phyloP scores from a whole-genome alignment of 1,140 invertebrate genomes.

The Asbolus verrucosus region DNA sequence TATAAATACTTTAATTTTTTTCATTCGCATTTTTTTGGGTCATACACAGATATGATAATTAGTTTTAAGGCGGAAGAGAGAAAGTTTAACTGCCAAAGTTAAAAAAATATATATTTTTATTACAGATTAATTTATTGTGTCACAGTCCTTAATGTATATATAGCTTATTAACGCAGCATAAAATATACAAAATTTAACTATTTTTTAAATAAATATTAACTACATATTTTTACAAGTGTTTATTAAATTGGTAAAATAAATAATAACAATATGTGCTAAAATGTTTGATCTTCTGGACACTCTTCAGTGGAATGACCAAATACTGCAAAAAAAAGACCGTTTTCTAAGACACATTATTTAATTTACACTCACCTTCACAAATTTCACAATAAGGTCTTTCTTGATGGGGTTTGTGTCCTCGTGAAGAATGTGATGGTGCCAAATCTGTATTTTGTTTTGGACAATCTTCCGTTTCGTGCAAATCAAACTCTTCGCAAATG shows the following conservation, averaged over 20 bases:
- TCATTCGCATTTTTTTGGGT: no score
- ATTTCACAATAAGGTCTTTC: slow-evolving; percentile 89
- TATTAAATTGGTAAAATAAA: slow-evolving; percentile 42
- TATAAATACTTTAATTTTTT: no score
- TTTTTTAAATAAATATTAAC: slow-evolving; percentile 24
- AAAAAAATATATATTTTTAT: slow-evolving; percentile 22
- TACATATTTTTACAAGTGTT: slow-evolving; percentile 36
- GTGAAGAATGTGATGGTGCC: slow-evolving; percentile 62
- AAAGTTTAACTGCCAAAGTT: no score
- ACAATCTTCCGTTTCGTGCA: slow-evolving; percentile 97
- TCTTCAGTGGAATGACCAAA: slow-evolving; percentile 62
- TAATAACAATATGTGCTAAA: slow-evolving; percentile 52
- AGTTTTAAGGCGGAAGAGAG: no score
- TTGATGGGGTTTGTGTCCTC: slow-evolving; percentile 58
- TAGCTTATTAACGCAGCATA: background rate
- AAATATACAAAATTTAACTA: slow-evolving; percentile 9
- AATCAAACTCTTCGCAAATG: slow-evolving; percentile 96
- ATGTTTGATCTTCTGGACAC: slow-evolving; percentile 60
- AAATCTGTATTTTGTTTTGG: slow-evolving; percentile 82
- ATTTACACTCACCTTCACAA: slow-evolving; percentile 84
- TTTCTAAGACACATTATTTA: background rate
- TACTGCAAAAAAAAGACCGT: slow-evolving; percentile 56
- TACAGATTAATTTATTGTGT: slow-evolving; percentile 34
- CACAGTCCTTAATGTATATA: slow-evolving; percentile 27
- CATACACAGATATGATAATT: no score